These are phyloP conservation scores for Dasypolia templi DNA, from an alignment of 2,888 invertebrate species.

Conservation along the genomic window DNA sequence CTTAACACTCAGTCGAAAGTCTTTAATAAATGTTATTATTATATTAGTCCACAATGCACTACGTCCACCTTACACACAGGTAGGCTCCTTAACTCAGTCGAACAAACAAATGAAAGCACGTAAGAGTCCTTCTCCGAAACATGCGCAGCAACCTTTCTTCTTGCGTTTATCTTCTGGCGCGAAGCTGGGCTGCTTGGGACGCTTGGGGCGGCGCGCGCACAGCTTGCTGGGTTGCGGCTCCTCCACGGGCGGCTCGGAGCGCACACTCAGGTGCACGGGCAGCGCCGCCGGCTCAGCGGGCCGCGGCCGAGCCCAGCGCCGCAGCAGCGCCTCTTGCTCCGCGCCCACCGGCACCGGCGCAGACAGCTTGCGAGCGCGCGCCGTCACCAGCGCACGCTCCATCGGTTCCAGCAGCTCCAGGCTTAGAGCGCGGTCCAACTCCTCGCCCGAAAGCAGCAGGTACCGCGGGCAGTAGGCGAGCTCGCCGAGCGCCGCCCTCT, in stretches of 20 bases:
- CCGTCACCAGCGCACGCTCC: conserved; percentile 85
- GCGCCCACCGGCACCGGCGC: conserved; percentile 87
- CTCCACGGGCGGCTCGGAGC: conserved; percentile 81
- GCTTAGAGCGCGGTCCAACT: conserved; percentile 90
- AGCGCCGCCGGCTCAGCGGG: conserved; percentile 83
- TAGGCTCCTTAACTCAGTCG: conserved; percentile 80
- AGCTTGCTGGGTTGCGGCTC: conserved; percentile 81
- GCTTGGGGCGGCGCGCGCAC: conserved; percentile 81
- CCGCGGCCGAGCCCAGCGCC: conserved; percentile 86
- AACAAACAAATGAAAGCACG: conserved; percentile 89
- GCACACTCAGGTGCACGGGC: conserved; percentile 85
- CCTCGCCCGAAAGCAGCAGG: conserved; percentile 91
- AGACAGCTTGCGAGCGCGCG: conserved; percentile 83
- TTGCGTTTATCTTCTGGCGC: conserved; percentile 82
- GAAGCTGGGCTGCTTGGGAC: conserved; percentile 85
- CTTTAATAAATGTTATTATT: conserved; percentile 42
- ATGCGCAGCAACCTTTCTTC: conserved; percentile 86
- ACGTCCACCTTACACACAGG: conserved; percentile 58
- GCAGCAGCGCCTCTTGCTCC: conserved; percentile 85
- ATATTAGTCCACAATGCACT: conserved; percentile 38
- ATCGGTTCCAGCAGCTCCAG: conserved; percentile 86
- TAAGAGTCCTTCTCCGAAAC: conserved; percentile 87
- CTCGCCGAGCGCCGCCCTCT: conserved; percentile 86
- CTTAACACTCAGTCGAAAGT: conserved; percentile 64
- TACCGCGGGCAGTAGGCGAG: conserved; percentile 92